Evolutionary conservation across 1,140 invertebrate genomes (phyloP).

Genomic region (Drosophila jambulina): DNA sequence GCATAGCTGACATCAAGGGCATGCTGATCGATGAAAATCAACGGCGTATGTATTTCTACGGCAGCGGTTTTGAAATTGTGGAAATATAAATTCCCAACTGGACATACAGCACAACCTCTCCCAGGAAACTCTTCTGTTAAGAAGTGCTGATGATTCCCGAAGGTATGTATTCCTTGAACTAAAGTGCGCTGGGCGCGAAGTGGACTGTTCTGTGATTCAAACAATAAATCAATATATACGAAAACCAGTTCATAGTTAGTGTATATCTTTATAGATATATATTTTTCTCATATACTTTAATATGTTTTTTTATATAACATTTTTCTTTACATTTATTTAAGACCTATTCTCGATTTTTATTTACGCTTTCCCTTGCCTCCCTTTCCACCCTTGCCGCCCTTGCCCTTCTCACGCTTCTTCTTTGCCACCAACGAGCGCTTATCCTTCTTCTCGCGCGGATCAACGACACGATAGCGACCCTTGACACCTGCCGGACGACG

Average conservation of each 20-base stretch:
- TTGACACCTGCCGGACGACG: slow-evolving; percentile 94
- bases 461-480: slow-evolving; percentile 97
- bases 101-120: too few species aligned
- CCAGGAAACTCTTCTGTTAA: background rate
- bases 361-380: slow-evolving; percentile 36
- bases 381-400: slow-evolving; percentile 31
- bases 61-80: slow-evolving; percentile 53
- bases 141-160: background rate
- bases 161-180: background rate
- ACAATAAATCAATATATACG: background rate
- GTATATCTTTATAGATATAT: background rate
- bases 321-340: slow-evolving; percentile 10
- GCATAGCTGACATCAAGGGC: slow-evolving; percentile 65
- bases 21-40: slow-evolving; percentile 36
- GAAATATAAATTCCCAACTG: background rate
- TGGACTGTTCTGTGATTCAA: background rate
- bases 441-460: slow-evolving; percentile 98
- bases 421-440: slow-evolving; percentile 89
- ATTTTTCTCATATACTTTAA: slow-evolving; percentile 8
- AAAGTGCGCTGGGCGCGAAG: background rate
- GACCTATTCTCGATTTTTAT: slow-evolving; percentile 5
- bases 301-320: slow-evolving; percentile 5
- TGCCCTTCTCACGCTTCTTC: slow-evolving; percentile 71
- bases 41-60: slow-evolving; percentile 47
- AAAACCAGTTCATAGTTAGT: background rate